Evolutionary conservation across 2,888 invertebrate genomes (phyloP), one percentile per base, ranked within the genome.

Genomic region (Formica aserva): DNA sequence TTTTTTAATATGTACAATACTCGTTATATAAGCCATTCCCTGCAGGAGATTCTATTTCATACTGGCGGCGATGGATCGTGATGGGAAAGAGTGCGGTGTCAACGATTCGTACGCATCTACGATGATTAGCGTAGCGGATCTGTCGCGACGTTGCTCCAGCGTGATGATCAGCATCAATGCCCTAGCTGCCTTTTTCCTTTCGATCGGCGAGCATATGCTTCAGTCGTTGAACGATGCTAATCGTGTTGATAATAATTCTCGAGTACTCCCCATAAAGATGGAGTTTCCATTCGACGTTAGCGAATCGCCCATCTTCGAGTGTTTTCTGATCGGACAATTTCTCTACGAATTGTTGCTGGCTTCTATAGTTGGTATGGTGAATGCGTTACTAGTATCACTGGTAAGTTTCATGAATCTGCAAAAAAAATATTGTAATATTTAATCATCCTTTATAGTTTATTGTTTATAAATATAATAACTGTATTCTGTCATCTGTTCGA

Each of bases 221-320:
- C 72, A 87, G 38, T 41, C 67, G 26, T 11, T 48, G 11, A 22
- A 18, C 32, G 60, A 71, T 4, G 18, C n/a, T 26, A 45, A 9
- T 78, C 26, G 45, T 26, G 29, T n/a, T 15, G 52, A 65, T 1
- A 78, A 78, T 60, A 11, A 6, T 41, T 32, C 81, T 1, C 80
- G 86, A 13, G 62, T 85, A 38, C 71, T 89, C 2, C 57, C 87
- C 15, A 57, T 90, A 32, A 86, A 85, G 74, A 87, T 89, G 87
- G 81, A 90, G 41, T 26, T 90, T 8, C 89, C 89, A 3, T 87
- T 88, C 9, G 35, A 48, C 4, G 55, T 52, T 52, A 81, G 63
- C 13, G n/a, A 74, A 8, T 75, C 81, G 0, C 85, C 87, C n/a
- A 52, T 52, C 32, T 89, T 86, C 8, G 84, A 88, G 48, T 80